Base-by-base conservation (phyloP, 2,888 invertebrate genomes). In the Uropetala carovei region DNA sequence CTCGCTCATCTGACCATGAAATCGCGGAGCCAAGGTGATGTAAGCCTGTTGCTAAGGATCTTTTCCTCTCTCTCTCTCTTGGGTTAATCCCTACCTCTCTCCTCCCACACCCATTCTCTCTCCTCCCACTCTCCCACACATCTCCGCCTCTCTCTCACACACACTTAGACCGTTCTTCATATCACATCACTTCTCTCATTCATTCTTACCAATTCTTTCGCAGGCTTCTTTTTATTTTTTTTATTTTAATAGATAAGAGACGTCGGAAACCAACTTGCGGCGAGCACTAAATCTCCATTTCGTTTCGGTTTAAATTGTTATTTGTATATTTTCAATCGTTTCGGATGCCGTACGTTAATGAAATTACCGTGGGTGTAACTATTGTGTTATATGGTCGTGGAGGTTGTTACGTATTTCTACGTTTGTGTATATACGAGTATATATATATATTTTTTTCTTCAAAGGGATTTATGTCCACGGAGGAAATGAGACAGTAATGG, bases 21-120 rank as follows among this genome's bases (percentile, higher is more conserved):
- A 86, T 60, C 57, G 60, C 18, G 60, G 43, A 86, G 60, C 59
- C 86, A 86, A 86, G 86, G 86, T 86, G 60, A 86, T 43, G 86
- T 86, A 60, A 86, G 60, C 27, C 86, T 86, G 86, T 86, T 86
- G 86, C 86, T 22, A 86, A 64, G 86, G 86, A 59, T 86, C 60
- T 86, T 59, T 60, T 16, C 86, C 27, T 18, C 86, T 13, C 60
- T 22, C 60, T 60, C n/a, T 10, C 16, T 83, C 43, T 43, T 5
- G 43, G 43, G 43, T 43, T 43, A 22, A 68, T n/a, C 68, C n/a
- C 68, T 68, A 60, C 60, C 60, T n/a, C 68, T 16, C n/a, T 64
- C 64, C 64, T n/a, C 8, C n/a, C 16, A 64, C 16, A 7, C 18
- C n/a, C 16, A 64, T 16, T 64, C n/a, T 64, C 8, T 64, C 16